Evolutionary conservation across 1,140 invertebrate genomes (phyloP), one percentile per base, ranked within the genome.

Genomic region (Sipha flava): DNA sequence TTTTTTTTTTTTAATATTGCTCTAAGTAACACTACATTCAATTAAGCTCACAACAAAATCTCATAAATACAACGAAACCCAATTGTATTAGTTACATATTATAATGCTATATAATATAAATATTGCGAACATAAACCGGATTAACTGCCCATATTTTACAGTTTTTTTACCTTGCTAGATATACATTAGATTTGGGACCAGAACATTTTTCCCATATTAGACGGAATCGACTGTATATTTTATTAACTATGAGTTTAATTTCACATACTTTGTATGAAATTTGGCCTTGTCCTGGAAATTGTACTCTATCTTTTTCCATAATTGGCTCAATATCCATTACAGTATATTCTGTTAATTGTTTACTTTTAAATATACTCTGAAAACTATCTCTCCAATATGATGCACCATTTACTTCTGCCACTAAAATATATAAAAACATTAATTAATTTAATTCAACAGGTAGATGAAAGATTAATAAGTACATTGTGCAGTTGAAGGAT

Each of bases 271-370:
- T 94, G 23, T 89, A 88, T 1, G 95, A 97, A 80, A 96, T 88
- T 47, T 88, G 86, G 18, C 95, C 95, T 88, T 97, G 95, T 1
- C 95, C 95, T 16, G 93, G 92, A 83, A 95, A 95, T 72, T 87
- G 86, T 83, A 91, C 91, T 82, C 90, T 89, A 81, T 97, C 90
- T 85, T 93, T 91, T 47, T 94, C 90, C 81, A 88, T 87, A 3
- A 98, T 91, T 49, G 91, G 86, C 84, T 98, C 95, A 81, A 97
- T 91, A 84, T 99, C 93, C 92, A 99, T 97, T 0, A 99, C 94
- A 83, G 94, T 91, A 84, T 94, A 99, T 85, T 99, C 95, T 2
- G 91, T 90, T 64, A 99, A 86, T 83, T 97, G 94, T 85, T 96
- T 98, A 0, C 94, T 92, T 84, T 94, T 92, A 83, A 93, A 96